Evolutionary conservation across 2,113 vertebrate species (phyloP), one percentile per base, ranked within the genome.

Genomic region (Todiramphus saurophagus): DNA sequence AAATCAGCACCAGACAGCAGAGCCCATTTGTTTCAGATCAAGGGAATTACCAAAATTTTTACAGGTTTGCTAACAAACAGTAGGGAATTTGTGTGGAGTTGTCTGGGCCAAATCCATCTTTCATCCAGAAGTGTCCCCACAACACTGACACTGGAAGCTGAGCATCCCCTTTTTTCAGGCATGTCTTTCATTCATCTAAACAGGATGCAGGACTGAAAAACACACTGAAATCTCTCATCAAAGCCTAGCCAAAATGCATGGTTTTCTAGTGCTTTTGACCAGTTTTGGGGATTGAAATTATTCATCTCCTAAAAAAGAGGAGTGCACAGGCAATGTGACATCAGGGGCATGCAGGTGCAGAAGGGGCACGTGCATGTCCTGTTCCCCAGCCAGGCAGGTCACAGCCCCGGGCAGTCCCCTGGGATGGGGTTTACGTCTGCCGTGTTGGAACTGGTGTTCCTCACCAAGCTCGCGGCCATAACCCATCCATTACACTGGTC

Each of bases 1-100:
- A 97, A 96, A 91, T 92, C 95, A 94, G 94, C 86, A 93, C 81
- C 74, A 90, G 95, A 87, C 81, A 95, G 91, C 74, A 89, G 86
- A 94, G 74, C 28, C 77, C 92, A 85, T 96, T 96, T 96, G 93
- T 93, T 97, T 95, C 91, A 89, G 74, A 96, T 96, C 86, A 91
- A 82, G 89, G 31, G 83, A 92, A 92, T 92, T 93, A 95, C 91
- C 69, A 73, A 82, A 77, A 79, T 73, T 94, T 93, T 92, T 93
- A 93, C 74, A 91, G 77, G 69, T 94, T 94, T 93, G 69, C 66
- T 94, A 93, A 86, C 87, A 80, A 89, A 88, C 53, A 80, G 79
- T 44, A 55, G 58, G n/a, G 63, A 75, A 69, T 92, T 84, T 84
- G 35, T 87, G 69, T 68, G 75, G 74, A 94, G 44, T 48, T 67